These are phyloP conservation scores for Scotopteryx bipunctaria DNA, from an alignment of 2,888 invertebrate genomes.

Conservation along the genomic window DNA sequence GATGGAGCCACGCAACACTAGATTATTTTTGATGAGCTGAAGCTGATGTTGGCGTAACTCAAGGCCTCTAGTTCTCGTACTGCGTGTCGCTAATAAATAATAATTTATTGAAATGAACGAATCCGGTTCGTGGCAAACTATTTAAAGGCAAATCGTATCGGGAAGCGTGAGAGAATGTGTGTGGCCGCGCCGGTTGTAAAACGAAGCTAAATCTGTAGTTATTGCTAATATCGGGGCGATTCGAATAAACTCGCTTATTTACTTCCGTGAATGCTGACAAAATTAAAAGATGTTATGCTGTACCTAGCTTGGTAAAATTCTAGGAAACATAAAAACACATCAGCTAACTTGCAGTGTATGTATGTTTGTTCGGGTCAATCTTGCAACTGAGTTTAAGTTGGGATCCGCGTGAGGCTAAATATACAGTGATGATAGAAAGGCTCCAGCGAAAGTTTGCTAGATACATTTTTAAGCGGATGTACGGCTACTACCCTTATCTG, in stretches of 20 bases:
- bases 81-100: no score
- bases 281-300: not conserved
- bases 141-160: slow-evolving; percentile 1
- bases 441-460: no score
- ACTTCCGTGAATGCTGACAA: not conserved
- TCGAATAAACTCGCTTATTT: slow-evolving; percentile 2
- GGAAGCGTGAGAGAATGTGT: slow-evolving; percentile 28
- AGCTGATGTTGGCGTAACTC: no score
- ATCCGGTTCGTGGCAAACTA: not conserved
- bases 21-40: no score
- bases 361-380: no score
- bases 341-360: no score
- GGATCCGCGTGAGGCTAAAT: no score
- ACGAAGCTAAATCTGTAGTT: slow-evolving; percentile 13
- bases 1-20: not conserved
- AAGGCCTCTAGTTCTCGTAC: not conserved
- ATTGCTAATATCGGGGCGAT: slow-evolving; percentile 19
- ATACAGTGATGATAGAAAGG: no score
- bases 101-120: not conserved
- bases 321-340: no score
- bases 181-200: slow-evolving; percentile 5
- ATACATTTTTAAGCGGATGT: no score
- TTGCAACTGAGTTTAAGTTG: no score
- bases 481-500: no score
- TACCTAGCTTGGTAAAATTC: not conserved